Evolutionary conservation across 2,888 invertebrate species (phyloP).

Genomic region (Pinctada fucata): DNA sequence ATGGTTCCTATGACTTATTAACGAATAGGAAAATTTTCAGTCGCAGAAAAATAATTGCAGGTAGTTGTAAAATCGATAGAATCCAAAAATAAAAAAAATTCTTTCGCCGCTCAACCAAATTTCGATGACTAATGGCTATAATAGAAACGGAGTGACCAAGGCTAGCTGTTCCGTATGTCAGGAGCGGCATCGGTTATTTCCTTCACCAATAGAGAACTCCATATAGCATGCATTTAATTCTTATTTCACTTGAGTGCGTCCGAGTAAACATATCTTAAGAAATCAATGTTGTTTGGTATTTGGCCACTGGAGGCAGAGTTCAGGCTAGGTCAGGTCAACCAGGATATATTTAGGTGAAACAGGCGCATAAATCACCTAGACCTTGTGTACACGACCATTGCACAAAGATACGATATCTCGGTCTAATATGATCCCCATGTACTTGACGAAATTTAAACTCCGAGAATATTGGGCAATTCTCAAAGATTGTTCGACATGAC

Average conservation of each 20-base stretch:
- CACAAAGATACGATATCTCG: no score
- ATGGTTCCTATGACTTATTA: not conserved
- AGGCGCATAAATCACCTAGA: not conserved
- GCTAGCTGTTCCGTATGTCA: not conserved
- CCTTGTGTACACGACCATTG: not conserved
- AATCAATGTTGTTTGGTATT: conserved; percentile 13
- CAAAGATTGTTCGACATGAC: no score
- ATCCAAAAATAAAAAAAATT: no score
- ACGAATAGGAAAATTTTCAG: not conserved
- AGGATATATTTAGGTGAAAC: not conserved
- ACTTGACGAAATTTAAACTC: no score
- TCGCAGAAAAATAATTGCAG: no score
- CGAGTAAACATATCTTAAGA: conserved; percentile 10
- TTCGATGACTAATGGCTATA: no score
- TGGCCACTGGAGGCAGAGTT: conserved; percentile 31
- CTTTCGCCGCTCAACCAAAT: no score
- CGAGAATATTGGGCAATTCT: no score
- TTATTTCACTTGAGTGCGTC: conserved; percentile 15
- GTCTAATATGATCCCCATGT: no score
- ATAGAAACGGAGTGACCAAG: not conserved
- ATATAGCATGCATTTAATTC: conserved; percentile 31
- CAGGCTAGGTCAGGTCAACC: conserved; percentile 35
- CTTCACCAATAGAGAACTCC: no score
- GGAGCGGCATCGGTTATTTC: no score
- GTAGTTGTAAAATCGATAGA: no score